Percentiles rank a stretch among this genome's conserved stretches.
Conservation (phyloP, 2,113 vertebrate genomes). For the Thunnus thynnus region DNA sequence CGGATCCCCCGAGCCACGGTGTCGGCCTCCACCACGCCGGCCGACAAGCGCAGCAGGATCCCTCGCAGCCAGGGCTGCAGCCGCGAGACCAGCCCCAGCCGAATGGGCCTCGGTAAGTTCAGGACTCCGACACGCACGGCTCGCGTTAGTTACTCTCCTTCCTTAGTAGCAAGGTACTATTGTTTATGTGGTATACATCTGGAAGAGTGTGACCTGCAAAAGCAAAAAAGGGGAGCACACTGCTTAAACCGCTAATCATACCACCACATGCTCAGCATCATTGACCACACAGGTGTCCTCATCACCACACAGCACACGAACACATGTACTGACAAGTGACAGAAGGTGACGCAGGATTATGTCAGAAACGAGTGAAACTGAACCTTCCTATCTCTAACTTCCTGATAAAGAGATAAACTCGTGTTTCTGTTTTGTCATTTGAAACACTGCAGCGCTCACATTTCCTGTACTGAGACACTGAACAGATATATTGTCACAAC, state of each 20-base stretch:
- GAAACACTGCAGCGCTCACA: background rate
- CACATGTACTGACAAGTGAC: background rate
- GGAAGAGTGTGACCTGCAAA: background rate
- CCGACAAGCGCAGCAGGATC: slow-evolving; percentile 92
- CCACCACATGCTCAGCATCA: too few species aligned
- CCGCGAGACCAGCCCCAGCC: slow-evolving; percentile 95
- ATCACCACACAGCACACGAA: background rate
- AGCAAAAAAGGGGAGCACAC: background rate
- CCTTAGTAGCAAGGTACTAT: background rate
- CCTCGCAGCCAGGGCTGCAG: slow-evolving; percentile 98
- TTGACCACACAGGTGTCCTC: background rate
- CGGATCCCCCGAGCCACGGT: slow-evolving; percentile 87
- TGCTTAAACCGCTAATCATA: background rate
- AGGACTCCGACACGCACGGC: background rate
- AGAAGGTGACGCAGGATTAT: background rate
- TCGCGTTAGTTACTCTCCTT: background rate
- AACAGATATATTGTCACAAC: too few species aligned
- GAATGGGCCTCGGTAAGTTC: slow-evolving; percentile 93
- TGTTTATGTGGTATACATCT: background rate
- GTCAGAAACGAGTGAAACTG: background rate
- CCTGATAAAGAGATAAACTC: slow-evolving; percentile 24
- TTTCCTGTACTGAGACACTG: too few species aligned
- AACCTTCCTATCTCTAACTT: background rate
- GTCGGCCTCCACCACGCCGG: slow-evolving; percentile 83
- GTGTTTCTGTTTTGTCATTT: background rate